Base-by-base conservation (phyloP, 2,797 vertebrate genomes). In the Mormyrus hasselquistii region DNA sequence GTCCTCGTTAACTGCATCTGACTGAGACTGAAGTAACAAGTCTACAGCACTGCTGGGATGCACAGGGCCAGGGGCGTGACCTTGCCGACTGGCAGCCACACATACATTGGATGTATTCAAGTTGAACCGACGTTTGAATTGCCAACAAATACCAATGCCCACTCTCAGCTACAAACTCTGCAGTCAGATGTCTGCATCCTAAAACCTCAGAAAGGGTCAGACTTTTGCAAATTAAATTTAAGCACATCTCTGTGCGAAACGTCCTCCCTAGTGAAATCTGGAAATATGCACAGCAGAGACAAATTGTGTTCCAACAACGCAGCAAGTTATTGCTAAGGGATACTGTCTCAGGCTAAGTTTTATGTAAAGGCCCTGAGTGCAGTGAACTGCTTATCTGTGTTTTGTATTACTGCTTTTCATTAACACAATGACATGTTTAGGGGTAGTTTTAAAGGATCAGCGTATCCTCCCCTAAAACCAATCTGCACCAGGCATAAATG, bases 21-120 rank as follows among this genome's bases (percentile, higher is more conserved):
- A 44, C 76, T 82, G 76, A 82, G 76, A 82, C 10, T 82, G 41
- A 82, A 82, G 41, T 82, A 82, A 44, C 76, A 82, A 82, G 76
- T 47, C 3, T 19, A 82, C 76, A 82, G 38, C 10, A 82, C 76
- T 82, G 76, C 76, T 47, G 76, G 76, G 38, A 82, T 47, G 16
- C 76, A 19, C 41, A 82, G 76, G 69, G 38, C 4, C 4, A 73
- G 69, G 69, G 69, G 69, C 34, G 14, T 82, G 41, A 44, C 41
- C 76, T 47, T 82, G 41, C 41, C 76, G 22, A 82, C 76, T 82
- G 76, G 76, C 76, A 47, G 38, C 76, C 41, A 47, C 19, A 82
- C 76, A 82, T 82, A 82, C 76, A 82, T n/a, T 22, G 76, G 76
- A 82, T 82, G 76, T 82, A 82, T 82, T 82, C 19, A 22, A 47